Evolutionary conservation across 2,113 vertebrate species (phyloP), one percentile per base, ranked within the genome.

Genomic region (Perca schrenkii): DNA sequence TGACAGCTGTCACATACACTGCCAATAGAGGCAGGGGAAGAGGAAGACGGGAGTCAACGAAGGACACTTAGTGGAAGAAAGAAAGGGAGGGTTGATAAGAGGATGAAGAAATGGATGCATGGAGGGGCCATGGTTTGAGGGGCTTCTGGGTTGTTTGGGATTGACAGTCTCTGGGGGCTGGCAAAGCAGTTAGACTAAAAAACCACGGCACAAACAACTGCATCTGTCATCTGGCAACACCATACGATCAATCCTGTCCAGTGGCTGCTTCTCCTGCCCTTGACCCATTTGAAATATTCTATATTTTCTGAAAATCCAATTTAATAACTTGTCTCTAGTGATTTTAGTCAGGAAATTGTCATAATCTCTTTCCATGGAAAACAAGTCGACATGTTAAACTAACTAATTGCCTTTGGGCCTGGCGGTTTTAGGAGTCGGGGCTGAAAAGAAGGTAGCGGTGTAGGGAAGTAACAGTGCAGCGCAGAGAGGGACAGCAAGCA

Each of bases 1-100:
- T 89, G 90, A 89, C 91, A 93, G 92, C 85, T 91, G 91, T 89
- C 91, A 87, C 79, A 28, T 21, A 47, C 43, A 61, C 75, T 75
- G 71, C 82, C 62, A 54, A 74, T 49, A 21, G 3, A 49, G 40
- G 66, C 25, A 62, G 17, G 28, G 63, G 58, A 58, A 25, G 16
- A 65, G 43, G 57, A 40, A 52, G 67, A 56, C 7, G 7, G 58
- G 69, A 79, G 76, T 72, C 46, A 69, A 36, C 2, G 53, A 56
- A 28, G 52, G 52, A 81, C 47, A 68, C 40, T 15, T 19, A 13
- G 36, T 34, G 22, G 46, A 63, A 40, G 53, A 62, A 61, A 60
- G 56, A 40, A 22, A 47, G 21, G 2, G 62, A 69, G 73, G 79
- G 25, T 54, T 72, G 63, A 79, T 77, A 57, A 61, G 17, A 28